Percentiles rank a stretch among this genome's conserved stretches.
Conservation (phyloP, 2,113 vertebrate genomes). For the Machaerirhynchus nigripectus region DNA sequence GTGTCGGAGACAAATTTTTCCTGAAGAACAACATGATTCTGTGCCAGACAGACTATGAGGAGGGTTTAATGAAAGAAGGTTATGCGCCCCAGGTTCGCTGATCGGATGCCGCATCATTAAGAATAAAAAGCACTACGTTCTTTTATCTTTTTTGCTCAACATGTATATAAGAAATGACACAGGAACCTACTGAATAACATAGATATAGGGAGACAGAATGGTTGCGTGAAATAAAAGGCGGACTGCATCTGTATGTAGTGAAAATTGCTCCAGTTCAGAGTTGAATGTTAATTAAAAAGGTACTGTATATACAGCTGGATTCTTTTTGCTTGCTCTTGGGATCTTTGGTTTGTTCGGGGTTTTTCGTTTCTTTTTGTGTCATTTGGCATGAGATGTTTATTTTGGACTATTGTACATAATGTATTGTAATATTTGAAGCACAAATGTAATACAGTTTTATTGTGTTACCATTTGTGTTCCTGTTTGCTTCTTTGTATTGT, state of each 20-base stretch:
- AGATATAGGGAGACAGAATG: conserved; percentile 83
- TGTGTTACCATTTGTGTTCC: conserved; percentile 90
- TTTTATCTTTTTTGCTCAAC: conserved; percentile 79
- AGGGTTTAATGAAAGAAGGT: conserved; percentile 98
- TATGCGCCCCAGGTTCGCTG: conserved; percentile 96
- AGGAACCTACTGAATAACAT: conserved; percentile 85
- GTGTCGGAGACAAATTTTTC: conserved; percentile 99
- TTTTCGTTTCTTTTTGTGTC: conserved; percentile 82
- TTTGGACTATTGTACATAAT: conserved; percentile 97
- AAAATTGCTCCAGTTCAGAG: conserved; percentile 78
- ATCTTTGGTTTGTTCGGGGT: conserved; percentile 78
- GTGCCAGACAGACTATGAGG: conserved; percentile 99
- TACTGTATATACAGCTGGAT: conserved; percentile 80
- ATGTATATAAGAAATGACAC: conserved; percentile 79
- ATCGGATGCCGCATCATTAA: conserved; percentile 60
- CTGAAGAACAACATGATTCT: conserved; percentile 99
- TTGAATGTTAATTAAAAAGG: conserved; percentile 80
- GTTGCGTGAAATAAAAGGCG: conserved; percentile 70
- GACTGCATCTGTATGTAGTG: conserved; percentile 79
- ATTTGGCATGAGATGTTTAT: conserved; percentile 98
- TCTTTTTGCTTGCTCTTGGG: conserved; percentile 73
- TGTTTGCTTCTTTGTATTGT: conserved; percentile 83
- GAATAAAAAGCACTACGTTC: conserved; percentile 83
- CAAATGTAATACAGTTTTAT: conserved; percentile 99
- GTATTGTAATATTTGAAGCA: conserved; percentile 98